Evolutionary conservation across 2,888 invertebrate genomes (phyloP), one percentile per base, ranked within the genome.

Genomic region (Drosophila acutilabella): DNA sequence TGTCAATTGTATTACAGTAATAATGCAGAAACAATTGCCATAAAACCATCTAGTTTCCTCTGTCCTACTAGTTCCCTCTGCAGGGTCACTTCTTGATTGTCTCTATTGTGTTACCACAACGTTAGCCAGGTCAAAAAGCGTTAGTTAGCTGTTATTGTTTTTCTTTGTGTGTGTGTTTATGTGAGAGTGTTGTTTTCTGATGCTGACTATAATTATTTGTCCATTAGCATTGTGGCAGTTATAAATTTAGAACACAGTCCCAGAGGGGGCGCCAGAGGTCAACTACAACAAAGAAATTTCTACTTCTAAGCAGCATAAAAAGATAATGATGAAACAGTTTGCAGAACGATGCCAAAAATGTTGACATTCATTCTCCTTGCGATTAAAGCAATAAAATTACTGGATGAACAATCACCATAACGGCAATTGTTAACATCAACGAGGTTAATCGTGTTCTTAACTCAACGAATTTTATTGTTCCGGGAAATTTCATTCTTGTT

Each of bases 221-320:
- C 86, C 82, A 83, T 83, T 83, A 83, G 83, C 67, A 61, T 61
- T 47, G 30, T 71, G 80, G 64, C 77, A 70, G 71, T 66, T 65
- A 65, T 60, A 82, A 77, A 83, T 83, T 72, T 82, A 80, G 82
- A 88, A 83, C 88, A 83, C 71, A 64, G 71, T 70, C 62, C 71
- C 57, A 42, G 52, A 45, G 33, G 70, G 40, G 36, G 47, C 18
- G 78, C 64, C 75, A 78, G 69, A 74, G 75, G 78, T 75, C 78
- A 33, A n/a, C n/a, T 14, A 11, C n/a, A 73, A 69, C 64, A 53
- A n/a, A n/a, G 51, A 61, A 74, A 60, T 64, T 71, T 71, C 56
- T 64, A 33, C 54, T 65, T 71, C 58, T 62, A 44, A 64, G 74
- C 69, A 69, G 14, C 13, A 50, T 5, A 40, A 30, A 30, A n/a